Evolutionary conservation across 2,113 vertebrate species (phyloP).

Genomic region (Tupaia tana): DNA sequence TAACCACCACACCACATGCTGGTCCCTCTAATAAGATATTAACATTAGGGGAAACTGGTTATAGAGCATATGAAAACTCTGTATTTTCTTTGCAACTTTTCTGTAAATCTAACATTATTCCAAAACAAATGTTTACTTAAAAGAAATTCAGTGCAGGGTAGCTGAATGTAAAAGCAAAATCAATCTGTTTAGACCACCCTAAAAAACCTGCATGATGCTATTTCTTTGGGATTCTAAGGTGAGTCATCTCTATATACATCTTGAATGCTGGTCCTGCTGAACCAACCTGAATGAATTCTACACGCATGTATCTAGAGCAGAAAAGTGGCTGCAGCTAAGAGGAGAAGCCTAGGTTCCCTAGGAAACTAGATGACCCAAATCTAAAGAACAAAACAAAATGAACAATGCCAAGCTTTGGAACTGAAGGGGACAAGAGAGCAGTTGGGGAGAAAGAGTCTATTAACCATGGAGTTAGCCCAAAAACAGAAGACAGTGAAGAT

Average conservation of each 20-base stretch:
- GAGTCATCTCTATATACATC: background rate
- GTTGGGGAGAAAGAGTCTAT: background rate
- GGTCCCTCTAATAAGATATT: background rate
- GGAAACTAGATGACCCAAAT: conserved; percentile 24
- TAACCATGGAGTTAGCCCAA: background rate
- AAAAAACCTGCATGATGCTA: background rate
- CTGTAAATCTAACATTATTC: conserved; percentile 18
- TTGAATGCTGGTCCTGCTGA: background rate
- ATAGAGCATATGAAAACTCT: background rate
- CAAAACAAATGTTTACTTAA: background rate
- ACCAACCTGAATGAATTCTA: background rate
- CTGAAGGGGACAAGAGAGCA: conserved; percentile 15
- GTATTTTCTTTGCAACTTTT: conserved; percentile 17
- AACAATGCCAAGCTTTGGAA: conserved; percentile 28
- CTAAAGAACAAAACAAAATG: background rate
- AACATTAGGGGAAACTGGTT: background rate
- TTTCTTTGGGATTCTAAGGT: background rate
- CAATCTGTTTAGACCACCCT: background rate
- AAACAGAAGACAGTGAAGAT: conserved; percentile 9
- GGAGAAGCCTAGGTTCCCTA: background rate
- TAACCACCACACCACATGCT: no score
- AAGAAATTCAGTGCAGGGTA: background rate
- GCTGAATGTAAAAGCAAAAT: background rate
- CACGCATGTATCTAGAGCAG: background rate
- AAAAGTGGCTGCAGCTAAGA: background rate